Base-by-base conservation (phyloP, 1,140 invertebrate genomes). In the Batillaria attramentaria region DNA sequence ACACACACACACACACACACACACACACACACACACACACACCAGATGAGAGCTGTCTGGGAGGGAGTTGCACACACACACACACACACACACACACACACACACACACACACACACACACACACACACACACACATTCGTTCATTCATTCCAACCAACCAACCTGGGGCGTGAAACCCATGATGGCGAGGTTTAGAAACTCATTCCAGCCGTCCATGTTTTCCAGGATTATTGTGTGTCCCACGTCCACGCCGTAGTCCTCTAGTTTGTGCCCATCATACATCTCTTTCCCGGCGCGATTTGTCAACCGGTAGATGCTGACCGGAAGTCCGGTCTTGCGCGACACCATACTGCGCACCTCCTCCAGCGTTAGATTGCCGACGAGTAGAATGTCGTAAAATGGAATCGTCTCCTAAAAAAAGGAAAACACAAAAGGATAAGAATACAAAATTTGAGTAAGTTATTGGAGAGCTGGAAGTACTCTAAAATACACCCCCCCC, bases 171-270 rank as follows among this genome's bases (percentile, higher is more conserved):
- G 89, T 90, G 73, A 88, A 88, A n/a, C 90, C 90, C 77, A 87
- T 83, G 31, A 88, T 84, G 42, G 85, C 82, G 39, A 88, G 79
- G 77, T 88, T 89, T 0, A 91, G 83, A 65, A 91, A 88, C 69
- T 91, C 89, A 46, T 86, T 90, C 89, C 89, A 91, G n/a, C 90
- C 90, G 75, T 91, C 90, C 89, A 90, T 90, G 42, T 86, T 88
- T 70, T 91, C 87, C 69, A 90, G 77, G n/a, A 81, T 74, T 2
- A 91, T 80, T 3, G 85, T 89, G 54, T 86, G 79, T 28, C 89
- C 89, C 1, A 85, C 79, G 42, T 87, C 81, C 20, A 91, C 80
- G 33, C 80, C 82, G 69, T 91, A 91, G 69, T 87, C 85, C 66
- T 89, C 87, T 28, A 91, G 80, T 10, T 77, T 77, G 72, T 90